These are phyloP conservation scores for Dicranocentrus wangi DNA, from an alignment of 2,888 invertebrate genomes.

Conservation along the genomic window DNA sequence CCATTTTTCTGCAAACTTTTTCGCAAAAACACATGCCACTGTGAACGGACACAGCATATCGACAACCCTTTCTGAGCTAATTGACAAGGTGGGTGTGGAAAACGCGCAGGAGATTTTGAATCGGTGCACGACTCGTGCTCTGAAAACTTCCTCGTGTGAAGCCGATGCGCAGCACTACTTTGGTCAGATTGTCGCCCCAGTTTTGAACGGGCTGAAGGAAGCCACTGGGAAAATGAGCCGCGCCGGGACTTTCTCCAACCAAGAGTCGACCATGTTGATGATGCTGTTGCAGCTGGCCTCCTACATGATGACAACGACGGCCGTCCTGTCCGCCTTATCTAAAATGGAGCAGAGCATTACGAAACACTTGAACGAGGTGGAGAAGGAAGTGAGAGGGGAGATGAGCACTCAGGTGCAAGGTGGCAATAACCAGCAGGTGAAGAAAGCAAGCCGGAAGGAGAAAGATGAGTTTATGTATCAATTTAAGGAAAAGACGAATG, in stretches of 20 bases:
- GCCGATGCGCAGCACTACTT: background rate
- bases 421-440: too few relatives aligned
- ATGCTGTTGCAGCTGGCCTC: background rate
- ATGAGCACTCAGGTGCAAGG: too few relatives aligned
- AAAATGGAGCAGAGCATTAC: background rate
- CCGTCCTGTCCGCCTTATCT: background rate
- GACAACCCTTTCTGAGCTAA: background rate
- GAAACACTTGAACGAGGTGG: background rate
- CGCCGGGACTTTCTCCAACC: background rate
- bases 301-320: background rate
- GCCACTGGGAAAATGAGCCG: background rate
- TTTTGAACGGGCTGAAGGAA: background rate
- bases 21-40: background rate
- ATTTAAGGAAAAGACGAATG: background rate
- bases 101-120: background rate
- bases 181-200: background rate
- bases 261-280: background rate
- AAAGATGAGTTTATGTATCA: background rate
- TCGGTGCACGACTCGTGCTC: background rate
- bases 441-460: too few relatives aligned
- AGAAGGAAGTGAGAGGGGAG: constrained; percentile 6
- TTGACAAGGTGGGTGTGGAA: background rate
- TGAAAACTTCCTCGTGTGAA: background rate
- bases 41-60: background rate
- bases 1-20: background rate